phyloP scores from a whole-genome alignment of 2,888 invertebrate species.

The Xylota segnis region DNA sequence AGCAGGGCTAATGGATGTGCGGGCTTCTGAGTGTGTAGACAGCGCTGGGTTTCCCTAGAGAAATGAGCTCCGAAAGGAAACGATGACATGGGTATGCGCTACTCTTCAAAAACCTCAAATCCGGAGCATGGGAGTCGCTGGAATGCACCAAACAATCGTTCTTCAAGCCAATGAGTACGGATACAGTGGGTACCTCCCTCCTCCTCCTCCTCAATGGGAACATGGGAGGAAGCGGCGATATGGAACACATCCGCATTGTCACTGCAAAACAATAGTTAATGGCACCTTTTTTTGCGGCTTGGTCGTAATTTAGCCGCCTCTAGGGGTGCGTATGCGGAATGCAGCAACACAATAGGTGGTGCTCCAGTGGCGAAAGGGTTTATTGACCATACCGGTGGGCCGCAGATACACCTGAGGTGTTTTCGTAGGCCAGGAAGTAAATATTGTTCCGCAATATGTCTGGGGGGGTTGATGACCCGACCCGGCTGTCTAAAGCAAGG shows the following conservation, averaged over 20 bases:
- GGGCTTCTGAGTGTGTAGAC: slow-evolving; percentile 18
- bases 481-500: not conserved
- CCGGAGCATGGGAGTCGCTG: slow-evolving; percentile 48
- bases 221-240: slow-evolving; percentile 24
- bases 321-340: slow-evolving; percentile 62
- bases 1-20: slow-evolving; percentile 58
- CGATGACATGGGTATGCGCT: slow-evolving; percentile 25
- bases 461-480: slow-evolving; percentile 5
- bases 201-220: not conserved
- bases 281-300: slow-evolving; percentile 43
- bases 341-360: slow-evolving; percentile 15
- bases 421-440: slow-evolving; percentile 37
- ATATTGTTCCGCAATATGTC: slow-evolving; percentile 24
- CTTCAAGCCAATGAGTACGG: slow-evolving; percentile 60
- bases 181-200: not conserved
- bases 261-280: slow-evolving; percentile 72
- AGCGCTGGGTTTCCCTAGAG: slow-evolving; percentile 39
- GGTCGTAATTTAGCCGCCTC: slow-evolving; percentile 55
- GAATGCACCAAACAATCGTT: slow-evolving; percentile 65
- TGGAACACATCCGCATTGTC: slow-evolving; percentile 73
- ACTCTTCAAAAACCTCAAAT: slow-evolving; percentile 49
- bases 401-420: slow-evolving; percentile 15
- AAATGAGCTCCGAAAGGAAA: slow-evolving; percentile 16
- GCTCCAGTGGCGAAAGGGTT: slow-evolving; percentile 17
- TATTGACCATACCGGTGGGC: slow-evolving; percentile 54